Percentiles rank a stretch among this genome's conserved stretches.
phyloP scores from a whole-genome alignment of 2,797 vertebrate species.

The Hapalemur alaotrensis region DNA sequence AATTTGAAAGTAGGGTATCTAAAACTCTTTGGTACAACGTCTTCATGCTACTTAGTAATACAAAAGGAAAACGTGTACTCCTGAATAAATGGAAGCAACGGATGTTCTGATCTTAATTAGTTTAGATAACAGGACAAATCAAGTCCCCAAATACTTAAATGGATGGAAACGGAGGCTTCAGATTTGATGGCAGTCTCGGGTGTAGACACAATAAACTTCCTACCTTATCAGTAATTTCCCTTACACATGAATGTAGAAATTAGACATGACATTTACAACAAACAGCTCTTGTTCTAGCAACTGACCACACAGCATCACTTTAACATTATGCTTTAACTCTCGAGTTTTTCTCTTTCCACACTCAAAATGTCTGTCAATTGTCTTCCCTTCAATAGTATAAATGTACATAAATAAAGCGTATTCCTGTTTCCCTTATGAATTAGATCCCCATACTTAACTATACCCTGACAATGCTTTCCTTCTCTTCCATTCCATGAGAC shows the following conservation, averaged over 20 bases:
- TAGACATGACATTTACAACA: background rate
- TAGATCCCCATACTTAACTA: background rate
- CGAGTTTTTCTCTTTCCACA: background rate
- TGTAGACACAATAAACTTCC: background rate
- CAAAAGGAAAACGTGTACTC: background rate
- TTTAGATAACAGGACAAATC: slow-evolving; percentile 49
- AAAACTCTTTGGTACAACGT: background rate
- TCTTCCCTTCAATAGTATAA: background rate
- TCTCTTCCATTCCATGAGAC: background rate
- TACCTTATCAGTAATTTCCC: slow-evolving; percentile 36
- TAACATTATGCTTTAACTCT: background rate
- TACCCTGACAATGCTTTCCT: background rate
- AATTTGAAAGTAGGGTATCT: slow-evolving; percentile 41
- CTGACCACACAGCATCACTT: background rate
- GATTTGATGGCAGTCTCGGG: background rate
- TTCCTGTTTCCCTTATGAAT: background rate
- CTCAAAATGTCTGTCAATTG: background rate
- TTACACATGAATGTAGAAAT: background rate
- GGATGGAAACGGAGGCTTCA: background rate
- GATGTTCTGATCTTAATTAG: slow-evolving; percentile 30
- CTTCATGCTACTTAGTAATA: background rate
- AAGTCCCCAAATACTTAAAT: background rate
- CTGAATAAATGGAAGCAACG: slow-evolving; percentile 23
- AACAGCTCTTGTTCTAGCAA: background rate
- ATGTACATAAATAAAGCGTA: background rate